A percentile compares a stretch with the other conserved stretches of the same genome.
Evolutionary conservation across 1,140 invertebrate species (phyloP).

Genomic region (Drosophila jambulina): DNA sequence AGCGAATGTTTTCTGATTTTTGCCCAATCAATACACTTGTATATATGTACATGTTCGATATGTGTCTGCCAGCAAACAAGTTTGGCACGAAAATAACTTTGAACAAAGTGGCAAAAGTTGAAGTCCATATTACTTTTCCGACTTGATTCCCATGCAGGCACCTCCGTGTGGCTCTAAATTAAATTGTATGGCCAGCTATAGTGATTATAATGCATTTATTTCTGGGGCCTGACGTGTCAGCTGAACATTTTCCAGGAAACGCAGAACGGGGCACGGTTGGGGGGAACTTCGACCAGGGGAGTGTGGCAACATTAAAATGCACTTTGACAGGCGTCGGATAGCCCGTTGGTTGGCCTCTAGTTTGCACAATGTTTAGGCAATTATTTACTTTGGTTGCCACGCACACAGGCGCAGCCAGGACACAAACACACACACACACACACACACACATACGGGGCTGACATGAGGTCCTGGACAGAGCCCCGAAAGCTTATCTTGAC

Average conservation of each 20-base stretch:
- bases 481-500: conserved; percentile 73
- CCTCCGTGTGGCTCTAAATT: conserved; percentile 14
- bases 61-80: conserved; percentile 17
- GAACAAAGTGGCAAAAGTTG: conserved; percentile 20
- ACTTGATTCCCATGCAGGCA: conserved; percentile 1
- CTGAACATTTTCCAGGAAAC: conserved; percentile 14
- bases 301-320: conserved; percentile 52
- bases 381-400: conserved; percentile 68
- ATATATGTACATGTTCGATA: not conserved
- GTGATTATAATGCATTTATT: conserved; percentile 33
- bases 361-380: conserved; percentile 70
- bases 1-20: conserved; percentile 26
- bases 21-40: conserved; percentile 30
- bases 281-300: not conserved
- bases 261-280: not conserved
- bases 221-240: conserved; percentile 26
- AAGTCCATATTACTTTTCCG: conserved; percentile 37
- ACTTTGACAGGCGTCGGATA: conserved; percentile 52
- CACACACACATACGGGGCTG: not conserved
- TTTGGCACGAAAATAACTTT: conserved; percentile 25
- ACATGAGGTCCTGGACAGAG: conserved; percentile 15
- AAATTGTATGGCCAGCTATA: conserved; percentile 12
- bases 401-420: conserved; percentile 3
- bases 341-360: conserved; percentile 27
- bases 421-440: not conserved